Base-by-base conservation (phyloP, 2,797 vertebrate genomes). In the Heliangelus exortis region DNA sequence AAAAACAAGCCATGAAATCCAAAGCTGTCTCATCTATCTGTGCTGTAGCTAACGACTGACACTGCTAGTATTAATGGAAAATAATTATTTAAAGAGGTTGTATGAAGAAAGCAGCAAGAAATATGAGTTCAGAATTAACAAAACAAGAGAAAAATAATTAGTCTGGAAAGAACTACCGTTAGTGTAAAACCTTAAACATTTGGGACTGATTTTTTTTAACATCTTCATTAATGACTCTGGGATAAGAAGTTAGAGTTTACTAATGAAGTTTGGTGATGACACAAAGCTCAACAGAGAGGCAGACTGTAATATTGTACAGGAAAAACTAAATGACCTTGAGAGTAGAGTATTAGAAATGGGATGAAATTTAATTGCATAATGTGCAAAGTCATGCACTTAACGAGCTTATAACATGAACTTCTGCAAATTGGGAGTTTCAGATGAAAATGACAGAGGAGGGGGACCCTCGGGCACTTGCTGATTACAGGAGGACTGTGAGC, bases 301-400 rank as follows among this genome's bases (percentile, higher is more conserved):
- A 88, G 69, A 55, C 25, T 69, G n/a, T 81, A 90, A 90, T 91
- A 91, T 63, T 1, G 3, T 76, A 66, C 51, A 69, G 67, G 34
- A 92, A 95, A 95, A 90, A 34, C 63, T 73, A 96, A 95, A 96
- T 95, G 94, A 95, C 94, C 93, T 96, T 93, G 91, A 93, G 85
- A 90, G 66, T n/a, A 78, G 89, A 81, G 76, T 81, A 92, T 93
- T 93, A 93, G 93, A 84, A 90, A 78, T 65, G 63, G 69, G 90
- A 93, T 59, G 71, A 92, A 92, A 95, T 91, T 96, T 96, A 96
- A 96, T 96, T 96, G 95, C 91, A 88, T 88, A 86, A 96, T 66
- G 85, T 90, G 77, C 77, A 58, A 96, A 96, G 95, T 92, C 94
- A 86, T 81, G 62, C 80, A 69, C 90, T 91, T 93, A 94, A 96